These are phyloP conservation scores for Tauraco hartlaubi DNA, from an alignment of 2,797 vertebrate species.

Conservation along the genomic window DNA sequence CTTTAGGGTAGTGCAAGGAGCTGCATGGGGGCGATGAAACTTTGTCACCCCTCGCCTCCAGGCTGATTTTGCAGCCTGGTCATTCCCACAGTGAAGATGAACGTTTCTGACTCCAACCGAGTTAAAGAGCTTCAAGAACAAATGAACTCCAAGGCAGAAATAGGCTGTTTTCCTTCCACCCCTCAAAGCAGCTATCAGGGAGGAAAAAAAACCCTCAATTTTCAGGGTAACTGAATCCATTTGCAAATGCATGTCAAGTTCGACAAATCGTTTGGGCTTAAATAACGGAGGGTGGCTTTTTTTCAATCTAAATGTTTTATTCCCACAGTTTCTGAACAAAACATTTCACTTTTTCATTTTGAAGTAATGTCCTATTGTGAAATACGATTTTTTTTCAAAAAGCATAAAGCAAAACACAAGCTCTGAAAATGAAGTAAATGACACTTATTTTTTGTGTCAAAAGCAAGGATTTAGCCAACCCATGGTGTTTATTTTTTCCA, in stretches of 20 bases:
- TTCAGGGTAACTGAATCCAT: slow-evolving; percentile 46
- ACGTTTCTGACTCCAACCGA: slow-evolving; percentile 10
- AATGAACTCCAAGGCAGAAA: slow-evolving; percentile 41
- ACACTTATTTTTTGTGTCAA: slow-evolving; percentile 6
- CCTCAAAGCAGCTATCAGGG: not conserved
- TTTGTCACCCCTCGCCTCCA: not conserved
- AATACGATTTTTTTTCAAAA: not conserved
- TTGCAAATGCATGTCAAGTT: slow-evolving; percentile 35
- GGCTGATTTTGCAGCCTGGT: not conserved
- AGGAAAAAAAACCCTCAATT: not conserved
- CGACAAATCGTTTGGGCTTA: slow-evolving; percentile 3
- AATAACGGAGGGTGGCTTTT: slow-evolving; percentile 12
- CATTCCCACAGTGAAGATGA: not conserved
- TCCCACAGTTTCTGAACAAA: slow-evolving; percentile 26
- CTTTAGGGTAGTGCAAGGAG: fast-evolving
- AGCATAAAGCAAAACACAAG: not conserved
- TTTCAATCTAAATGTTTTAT: slow-evolving; percentile 53
- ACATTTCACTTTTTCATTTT: slow-evolving; percentile 39
- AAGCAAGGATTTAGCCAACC: slow-evolving; percentile 4
- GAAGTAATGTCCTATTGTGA: not conserved
- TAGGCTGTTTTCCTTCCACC: not conserved
- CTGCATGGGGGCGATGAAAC: fast-evolving
- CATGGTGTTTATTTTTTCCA: not conserved
- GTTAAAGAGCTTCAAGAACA: slow-evolving; percentile 24
- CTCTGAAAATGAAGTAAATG: slow-evolving; percentile 5